Evolutionary conservation across 1,140 invertebrate species (phyloP), one percentile per base, ranked within the genome.

Genomic region (Ylistrum balloti): DNA sequence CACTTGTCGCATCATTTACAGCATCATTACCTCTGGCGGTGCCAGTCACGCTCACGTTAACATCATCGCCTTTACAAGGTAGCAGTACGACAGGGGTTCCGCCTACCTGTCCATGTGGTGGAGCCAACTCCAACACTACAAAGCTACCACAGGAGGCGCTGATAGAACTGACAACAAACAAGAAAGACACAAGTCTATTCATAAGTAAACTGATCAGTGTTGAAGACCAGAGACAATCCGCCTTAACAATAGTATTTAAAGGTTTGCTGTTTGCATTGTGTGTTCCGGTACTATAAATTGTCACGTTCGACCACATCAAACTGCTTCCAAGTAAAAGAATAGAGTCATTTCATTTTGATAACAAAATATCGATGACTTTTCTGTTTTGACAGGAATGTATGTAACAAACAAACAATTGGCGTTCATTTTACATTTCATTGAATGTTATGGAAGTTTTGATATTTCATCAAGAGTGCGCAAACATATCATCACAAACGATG

Each of bases 121-220:
- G 56, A 1, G 56, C 11, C 22, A 2, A 22, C 7, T 28, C 22
- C 2, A 74, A 74, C 56, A 74, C 17, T 7, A 74, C 56, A 1
- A 74, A 74, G 22, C 22, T 74, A 5, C n/a, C 56, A 74, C n/a
- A n/a, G 56, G n/a, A 74, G 5, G 9, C 9, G 28, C n/a, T 74
- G 5, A n/a, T 28, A n/a, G 56, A 74, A n/a, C 56, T 74, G 22
- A 74, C 56, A 28, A n/a, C 28, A 28, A 28, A n/a, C 56, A 74
- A 74, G 56, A 74, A 74, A 3, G 56, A 74, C 1, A 74, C 56
- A 1, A 74, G 56, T 74, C 0, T n/a, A 28, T 28, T 3, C 56
- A 74, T 28, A n/a, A 74, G 56, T 22, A 28, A 74, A 74, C 56
- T 74, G 22, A 74, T 74, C 56, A 74, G 56, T 74, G 56, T n/a